Conservation (phyloP, 2,797 vertebrate genomes). For the Sebastes kiyomatsui region DNA sequence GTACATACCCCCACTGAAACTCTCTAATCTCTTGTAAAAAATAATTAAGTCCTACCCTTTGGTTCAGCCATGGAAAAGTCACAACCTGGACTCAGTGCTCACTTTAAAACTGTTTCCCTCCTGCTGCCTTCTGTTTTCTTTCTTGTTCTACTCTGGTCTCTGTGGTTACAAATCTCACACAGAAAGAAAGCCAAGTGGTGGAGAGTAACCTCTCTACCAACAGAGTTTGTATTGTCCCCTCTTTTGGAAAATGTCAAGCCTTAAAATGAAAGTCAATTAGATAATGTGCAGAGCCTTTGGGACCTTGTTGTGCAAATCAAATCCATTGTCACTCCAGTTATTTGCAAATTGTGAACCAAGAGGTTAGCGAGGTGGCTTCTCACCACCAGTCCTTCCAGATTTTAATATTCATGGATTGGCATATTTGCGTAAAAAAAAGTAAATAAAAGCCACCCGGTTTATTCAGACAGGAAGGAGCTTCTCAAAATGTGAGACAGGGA, state of each 20-base stretch:
- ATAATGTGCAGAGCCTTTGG: constrained; percentile 1
- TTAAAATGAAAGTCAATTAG: background rate
- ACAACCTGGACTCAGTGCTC: background rate
- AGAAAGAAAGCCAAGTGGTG: background rate
- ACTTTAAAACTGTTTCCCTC: background rate
- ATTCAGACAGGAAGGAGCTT: background rate
- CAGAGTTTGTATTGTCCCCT: background rate
- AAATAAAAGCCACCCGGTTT: background rate
- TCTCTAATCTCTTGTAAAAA: background rate
- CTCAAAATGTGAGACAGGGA: background rate
- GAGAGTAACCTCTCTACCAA: background rate
- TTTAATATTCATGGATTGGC: background rate
- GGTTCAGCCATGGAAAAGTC: background rate
- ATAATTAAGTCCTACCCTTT: background rate
- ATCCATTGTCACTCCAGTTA: constrained; percentile 9
- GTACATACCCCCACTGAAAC: background rate
- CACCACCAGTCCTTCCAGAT: background rate
- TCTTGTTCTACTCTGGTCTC: background rate
- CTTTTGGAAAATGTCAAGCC: constrained; percentile 7
- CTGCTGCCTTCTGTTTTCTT: background rate
- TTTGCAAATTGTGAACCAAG: constrained; percentile 15
- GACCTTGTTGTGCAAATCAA: background rate
- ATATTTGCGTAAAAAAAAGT: background rate
- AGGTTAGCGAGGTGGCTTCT: background rate
- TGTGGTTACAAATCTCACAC: constrained; percentile 14